Evolutionary conservation across 2,888 invertebrate species (phyloP), one percentile per base, ranked within the genome.

Genomic region (Caenorhabditis zanzibari): DNA sequence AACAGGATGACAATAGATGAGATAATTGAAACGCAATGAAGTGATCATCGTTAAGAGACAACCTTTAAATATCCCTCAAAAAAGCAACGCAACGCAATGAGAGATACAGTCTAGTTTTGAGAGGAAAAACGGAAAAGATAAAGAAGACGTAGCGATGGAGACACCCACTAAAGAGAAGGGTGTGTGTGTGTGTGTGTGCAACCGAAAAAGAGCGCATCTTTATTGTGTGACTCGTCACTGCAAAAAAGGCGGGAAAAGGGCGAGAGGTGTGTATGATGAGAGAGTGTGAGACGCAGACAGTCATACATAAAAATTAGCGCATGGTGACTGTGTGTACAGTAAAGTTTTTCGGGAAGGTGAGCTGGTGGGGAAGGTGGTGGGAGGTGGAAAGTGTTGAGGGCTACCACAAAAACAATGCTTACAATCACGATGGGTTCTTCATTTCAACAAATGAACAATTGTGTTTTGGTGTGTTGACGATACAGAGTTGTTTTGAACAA

Each of bases 51-150:
- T n/a, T 32, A 28, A 14, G 22, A 38, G 26, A 26, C 61, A 71
- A 79, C 69, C 79, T 71, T 79, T 79, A 79, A 71, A 79, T 79
- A 79, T 79, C 77, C 69, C 56, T 26, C 47, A 5, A 19, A n/a
- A 19, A 41, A 41, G 12, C 35, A 9, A n/a, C n/a, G 12, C 22
- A 52, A 24, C 49, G 10, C 22, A 4, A 4, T 32, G 52, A n/a
- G 22, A 4, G 19, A 68, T 73, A 81, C 73, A 73, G 73, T 73
- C 80, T 81, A 74, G 73, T 73, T 79, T 79, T 38, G 35, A 32
- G 56, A 52, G 19, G 68, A 38, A 44, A 35, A 28, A 16, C 35
- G 54, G 35, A 49, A 14, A 28, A 58, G 76, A 61, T 26, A 26
- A 54, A 54, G 54, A 61, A 26, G 66, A 64, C 66, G 73, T 59